Base-by-base conservation (phyloP, 2,888 invertebrate genomes). In the Helicoverpa assulta region DNA sequence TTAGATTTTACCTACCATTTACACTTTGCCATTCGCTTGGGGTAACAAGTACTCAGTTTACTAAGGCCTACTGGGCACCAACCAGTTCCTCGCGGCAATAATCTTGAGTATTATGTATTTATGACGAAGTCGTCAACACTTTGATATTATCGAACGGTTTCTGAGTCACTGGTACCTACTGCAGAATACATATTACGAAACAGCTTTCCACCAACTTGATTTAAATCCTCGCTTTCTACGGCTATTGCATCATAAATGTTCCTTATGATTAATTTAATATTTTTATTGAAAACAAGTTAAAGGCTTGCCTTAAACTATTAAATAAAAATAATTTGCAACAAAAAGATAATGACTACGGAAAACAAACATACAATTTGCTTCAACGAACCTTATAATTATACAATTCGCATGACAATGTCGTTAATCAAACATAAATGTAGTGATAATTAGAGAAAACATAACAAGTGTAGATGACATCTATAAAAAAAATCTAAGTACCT, bases 141-240 rank as follows among this genome's bases (percentile, higher is more conserved):
- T 21, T 54, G 33, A 59, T 59, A 47, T 73, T 67, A 64, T 68
- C 78, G 58, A 65, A 63, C 18, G 55, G 8, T 63, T 70, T 70
- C 51, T 71, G 78, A 61, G 59, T 83, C 83, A 80, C 47, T 59
- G 57, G 55, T 29, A 51, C n/a, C n/a, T n/a, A n/a, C 64, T 55
- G 63, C 58, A 71, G 73, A 75, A 77, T 73, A 67, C 78, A 78
- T 81, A 84, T 88, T 88, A 88, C 80, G 86, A 84, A 85, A 88
- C 81, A 72, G 73, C 80, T 88, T 86, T 87, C 83, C 78, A 80
- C 70, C 78, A 72, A 67, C 73, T 73, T 70, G 60, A 70, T 81
- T 85, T 79, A 51, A 76, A 82, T 71, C 66, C 71, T 43, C 67
- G 77, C 86, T 87, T 87, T 87, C 88, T 86, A 87, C 80, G 69